phyloP scores from a whole-genome alignment of 2,888 invertebrate genomes.

The Eubasilissa splendida region DNA sequence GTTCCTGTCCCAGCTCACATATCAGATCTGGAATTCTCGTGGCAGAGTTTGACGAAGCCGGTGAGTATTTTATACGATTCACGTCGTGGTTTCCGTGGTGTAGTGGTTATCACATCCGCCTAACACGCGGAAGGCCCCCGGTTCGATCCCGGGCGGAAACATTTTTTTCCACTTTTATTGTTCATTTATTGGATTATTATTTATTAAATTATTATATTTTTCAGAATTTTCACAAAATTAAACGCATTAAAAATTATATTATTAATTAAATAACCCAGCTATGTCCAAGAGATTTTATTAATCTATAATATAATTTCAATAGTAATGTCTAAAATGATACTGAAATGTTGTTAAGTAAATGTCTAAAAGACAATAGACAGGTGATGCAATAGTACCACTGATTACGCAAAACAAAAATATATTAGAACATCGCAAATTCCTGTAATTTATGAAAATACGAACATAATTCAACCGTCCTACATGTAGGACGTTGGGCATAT shows the following conservation, averaged over 20 bases:
- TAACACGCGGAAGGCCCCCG: constrained; percentile 94
- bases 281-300: too few relatives aligned
- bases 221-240: background rate
- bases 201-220: background rate
- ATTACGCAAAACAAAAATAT: too few relatives aligned
- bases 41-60: constrained; percentile 85
- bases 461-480: too few relatives aligned
- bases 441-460: too few relatives aligned
- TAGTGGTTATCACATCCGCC: constrained; percentile 94
- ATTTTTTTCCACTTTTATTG: constrained; percentile 62
- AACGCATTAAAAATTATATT: background rate
- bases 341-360: too few relatives aligned
- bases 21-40: constrained; percentile 87
- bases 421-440: too few relatives aligned
- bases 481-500: too few relatives aligned
- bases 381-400: too few relatives aligned
- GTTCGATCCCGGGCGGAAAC: constrained; percentile 92
- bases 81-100: constrained; percentile 81
- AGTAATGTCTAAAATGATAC: too few relatives aligned
- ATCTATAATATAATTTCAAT: too few relatives aligned
- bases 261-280: background rate
- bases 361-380: too few relatives aligned
- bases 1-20: constrained; percentile 86
- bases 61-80: constrained; percentile 68
- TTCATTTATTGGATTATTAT: background rate